A percentile compares a stretch with the other conserved stretches of the same genome.
Conservation (phyloP, 1,140 invertebrate species). For the Caenorhabditis brenneri region DNA sequence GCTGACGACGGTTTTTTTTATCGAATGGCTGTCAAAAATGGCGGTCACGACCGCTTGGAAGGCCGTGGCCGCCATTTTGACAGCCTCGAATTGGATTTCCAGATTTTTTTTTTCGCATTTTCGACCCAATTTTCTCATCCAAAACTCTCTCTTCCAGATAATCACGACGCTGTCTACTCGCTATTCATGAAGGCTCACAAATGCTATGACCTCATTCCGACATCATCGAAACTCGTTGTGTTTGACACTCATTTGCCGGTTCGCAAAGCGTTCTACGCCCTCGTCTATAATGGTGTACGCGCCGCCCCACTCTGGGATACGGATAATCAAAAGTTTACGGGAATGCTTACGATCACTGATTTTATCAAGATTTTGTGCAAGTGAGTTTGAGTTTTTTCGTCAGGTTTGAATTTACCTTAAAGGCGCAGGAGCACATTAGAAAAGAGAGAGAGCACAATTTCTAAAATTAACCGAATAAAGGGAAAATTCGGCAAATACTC, state of each 20-base stretch:
- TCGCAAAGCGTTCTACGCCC: conserved; percentile 97
- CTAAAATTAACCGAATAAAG: too few relatives aligned
- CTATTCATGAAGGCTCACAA: conserved; percentile 96
- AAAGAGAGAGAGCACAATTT: too few relatives aligned
- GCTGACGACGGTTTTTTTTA: too few relatives aligned
- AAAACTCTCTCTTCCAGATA: conserved; percentile 63
- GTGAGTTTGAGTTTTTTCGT: conserved; percentile 48
- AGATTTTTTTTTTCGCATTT: background rate
- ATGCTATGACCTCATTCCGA: conserved; percentile 98
- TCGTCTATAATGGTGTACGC: conserved; percentile 96
- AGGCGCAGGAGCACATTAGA: too few relatives aligned
- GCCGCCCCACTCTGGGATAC: conserved; percentile 97
- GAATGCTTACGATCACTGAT: conserved; percentile 99
- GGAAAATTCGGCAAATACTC: too few relatives aligned
- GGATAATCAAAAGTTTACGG: conserved; percentile 83
- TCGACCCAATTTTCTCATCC: background rate
- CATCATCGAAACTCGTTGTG: conserved; percentile 96
- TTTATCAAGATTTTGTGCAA: conserved; percentile 88
- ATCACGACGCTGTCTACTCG: conserved; percentile 69
- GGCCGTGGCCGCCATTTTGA: background rate
- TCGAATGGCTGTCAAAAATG: too few relatives aligned
- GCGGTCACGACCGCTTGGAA: too few relatives aligned
- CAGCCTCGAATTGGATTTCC: background rate
- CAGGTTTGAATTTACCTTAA: too few relatives aligned
- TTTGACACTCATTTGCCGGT: conserved; percentile 97